A percentile compares a stretch with the other conserved stretches of the same genome.
phyloP scores from a whole-genome alignment of 2,797 vertebrate genomes.

The Anguilla anguilla region DNA sequence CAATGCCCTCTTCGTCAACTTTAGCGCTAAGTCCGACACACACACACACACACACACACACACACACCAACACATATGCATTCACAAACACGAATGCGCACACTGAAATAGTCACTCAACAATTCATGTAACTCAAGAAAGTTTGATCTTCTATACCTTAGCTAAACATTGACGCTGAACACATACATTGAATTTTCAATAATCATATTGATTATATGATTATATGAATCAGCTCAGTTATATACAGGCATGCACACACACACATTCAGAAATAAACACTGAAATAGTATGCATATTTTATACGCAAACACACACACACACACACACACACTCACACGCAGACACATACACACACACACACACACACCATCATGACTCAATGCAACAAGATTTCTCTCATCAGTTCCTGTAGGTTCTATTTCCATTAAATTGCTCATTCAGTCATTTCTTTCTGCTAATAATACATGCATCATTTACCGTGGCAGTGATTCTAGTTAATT shows the following conservation, averaged over 20 bases:
- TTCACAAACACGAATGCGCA: neutral
- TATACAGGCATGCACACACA: neutral
- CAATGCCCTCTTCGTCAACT: no score
- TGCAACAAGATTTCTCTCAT: neutral
- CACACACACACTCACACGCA: neutral
- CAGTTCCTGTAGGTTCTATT: neutral
- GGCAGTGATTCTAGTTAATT: neutral
- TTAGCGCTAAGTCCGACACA: neutral
- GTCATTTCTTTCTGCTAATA: neutral
- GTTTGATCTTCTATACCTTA: neutral
- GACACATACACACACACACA: neutral
- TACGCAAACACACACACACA: neutral
- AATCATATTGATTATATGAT: neutral
- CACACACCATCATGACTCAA: neutral
- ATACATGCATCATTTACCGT: neutral
- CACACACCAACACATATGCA: neutral
- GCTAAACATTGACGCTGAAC: neutral
- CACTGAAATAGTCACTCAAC: neutral
- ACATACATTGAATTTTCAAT: neutral
- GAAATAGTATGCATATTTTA: neutral
- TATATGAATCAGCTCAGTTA: neutral
- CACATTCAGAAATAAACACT: neutral
- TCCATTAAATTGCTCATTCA: neutral
- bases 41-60: neutral
- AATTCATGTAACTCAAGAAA: neutral